Conservation (phyloP, 1,140 invertebrate genomes). For the Pinna nobilis region DNA sequence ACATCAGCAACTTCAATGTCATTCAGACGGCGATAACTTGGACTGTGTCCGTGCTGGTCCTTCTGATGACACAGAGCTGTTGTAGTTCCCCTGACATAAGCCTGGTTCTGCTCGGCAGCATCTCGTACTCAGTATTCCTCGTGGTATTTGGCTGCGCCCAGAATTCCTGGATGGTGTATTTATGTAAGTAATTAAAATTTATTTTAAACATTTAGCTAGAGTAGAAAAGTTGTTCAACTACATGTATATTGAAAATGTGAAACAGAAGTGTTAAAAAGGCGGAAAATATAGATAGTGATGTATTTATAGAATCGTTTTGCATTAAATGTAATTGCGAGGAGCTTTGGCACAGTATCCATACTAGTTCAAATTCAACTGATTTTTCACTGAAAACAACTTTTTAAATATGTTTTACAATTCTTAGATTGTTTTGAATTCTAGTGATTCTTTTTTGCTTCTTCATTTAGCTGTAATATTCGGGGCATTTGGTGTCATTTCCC, state of each 20-base stretch:
- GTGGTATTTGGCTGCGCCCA: neutral
- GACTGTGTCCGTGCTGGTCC: neutral
- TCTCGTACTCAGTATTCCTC: neutral
- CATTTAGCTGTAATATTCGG: constrained; percentile 4
- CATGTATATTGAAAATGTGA: too few species aligned
- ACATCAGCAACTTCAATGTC: neutral
- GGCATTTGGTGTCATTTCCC: neutral
- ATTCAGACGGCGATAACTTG: neutral
- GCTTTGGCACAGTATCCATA: neutral
- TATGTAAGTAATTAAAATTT: constrained; percentile 6
- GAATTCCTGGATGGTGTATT: constrained; percentile 3
- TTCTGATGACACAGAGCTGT: neutral
- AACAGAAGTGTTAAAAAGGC: too few species aligned
- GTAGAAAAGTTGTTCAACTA: neutral
- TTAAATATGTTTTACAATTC: neutral
- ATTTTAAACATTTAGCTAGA: neutral
- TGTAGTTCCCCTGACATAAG: neutral
- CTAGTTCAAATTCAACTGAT: neutral
- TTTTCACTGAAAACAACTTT: neutral
- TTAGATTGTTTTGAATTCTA: neutral
- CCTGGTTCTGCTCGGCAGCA: neutral
- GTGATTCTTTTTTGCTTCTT: neutral
- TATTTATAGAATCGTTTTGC: too few species aligned
- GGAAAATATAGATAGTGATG: too few species aligned
- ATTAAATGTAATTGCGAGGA: neutral